A percentile compares a stretch with the other conserved stretches of the same genome.
phyloP scores from a whole-genome alignment of 2,888 invertebrate genomes.

The Charanyca ferruginea region DNA sequence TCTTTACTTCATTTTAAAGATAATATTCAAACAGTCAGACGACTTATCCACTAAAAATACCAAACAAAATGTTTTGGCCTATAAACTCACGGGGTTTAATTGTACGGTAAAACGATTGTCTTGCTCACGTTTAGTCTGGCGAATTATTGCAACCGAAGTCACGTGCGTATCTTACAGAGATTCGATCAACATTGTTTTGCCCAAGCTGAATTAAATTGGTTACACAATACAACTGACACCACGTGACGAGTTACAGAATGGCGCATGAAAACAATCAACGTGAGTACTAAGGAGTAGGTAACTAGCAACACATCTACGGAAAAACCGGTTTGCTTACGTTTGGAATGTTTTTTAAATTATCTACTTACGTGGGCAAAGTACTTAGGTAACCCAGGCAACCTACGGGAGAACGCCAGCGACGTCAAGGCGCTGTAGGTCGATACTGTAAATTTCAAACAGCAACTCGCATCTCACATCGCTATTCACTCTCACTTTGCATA shows the following conservation, averaged over 20 bases:
- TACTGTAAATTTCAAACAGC: no score
- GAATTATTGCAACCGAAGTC: neutral
- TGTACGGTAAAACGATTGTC: conserved; percentile 12
- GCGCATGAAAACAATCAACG: conserved; percentile 12
- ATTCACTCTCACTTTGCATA: no score
- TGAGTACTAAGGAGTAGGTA: neutral
- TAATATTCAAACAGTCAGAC: neutral
- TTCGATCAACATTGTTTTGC: conserved; percentile 11
- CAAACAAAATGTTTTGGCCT: conserved; percentile 5
- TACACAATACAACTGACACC: neutral
- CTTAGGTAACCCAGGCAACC: no score
- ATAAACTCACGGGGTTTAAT: neutral
- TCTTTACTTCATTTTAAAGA: neutral
- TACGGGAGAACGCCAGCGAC: no score
- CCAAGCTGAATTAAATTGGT: conserved; percentile 15
- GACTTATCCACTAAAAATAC: neutral
- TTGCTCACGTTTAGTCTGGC: conserved; percentile 33
- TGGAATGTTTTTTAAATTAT: no score
- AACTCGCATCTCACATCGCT: no score
- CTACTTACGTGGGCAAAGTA: no score
- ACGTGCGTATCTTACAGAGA: conserved; percentile 27
- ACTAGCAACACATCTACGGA: neutral
- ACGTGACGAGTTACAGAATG: conserved; percentile 34
- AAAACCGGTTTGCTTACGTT: no score
- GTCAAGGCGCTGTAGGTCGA: no score